Conservation (phyloP, 2,888 invertebrate genomes). For the Chymomyza procnemis region DNA sequence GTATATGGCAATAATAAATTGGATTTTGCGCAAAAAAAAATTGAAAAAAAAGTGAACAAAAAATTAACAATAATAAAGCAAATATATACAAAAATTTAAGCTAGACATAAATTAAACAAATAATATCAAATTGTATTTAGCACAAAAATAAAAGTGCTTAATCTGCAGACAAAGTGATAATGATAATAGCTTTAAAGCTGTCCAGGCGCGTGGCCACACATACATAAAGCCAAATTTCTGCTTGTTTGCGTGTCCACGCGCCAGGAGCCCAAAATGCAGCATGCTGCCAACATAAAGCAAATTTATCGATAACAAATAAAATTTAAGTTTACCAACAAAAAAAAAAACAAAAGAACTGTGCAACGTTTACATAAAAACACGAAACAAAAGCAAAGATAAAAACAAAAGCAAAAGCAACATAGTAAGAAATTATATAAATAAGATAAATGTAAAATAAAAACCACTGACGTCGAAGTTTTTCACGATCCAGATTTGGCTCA, state of each 20-base stretch:
- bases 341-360: conserved; percentile 14
- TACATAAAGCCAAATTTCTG: neutral
- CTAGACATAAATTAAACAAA: neutral
- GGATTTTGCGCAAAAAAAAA: neutral
- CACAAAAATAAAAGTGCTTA: neutral
- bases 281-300: conserved; percentile 2
- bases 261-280: neutral
- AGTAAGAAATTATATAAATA: conserved; percentile 23
- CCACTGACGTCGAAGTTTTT: conserved; percentile 75
- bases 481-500: conserved; percentile 45
- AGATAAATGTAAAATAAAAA: conserved; percentile 59
- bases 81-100: conserved; percentile 9
- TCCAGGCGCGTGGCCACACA: neutral
- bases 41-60: conserved; percentile 9
- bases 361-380: conserved; percentile 24
- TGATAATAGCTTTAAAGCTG: neutral
- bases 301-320: neutral
- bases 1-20: neutral
- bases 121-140: neutral
- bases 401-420: conserved; percentile 22
- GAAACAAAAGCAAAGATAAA: conserved; percentile 26
- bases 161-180: too few species aligned
- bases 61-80: conserved; percentile 16
- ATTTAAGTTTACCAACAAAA: neutral
- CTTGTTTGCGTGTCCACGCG: neutral